phyloP scores from a whole-genome alignment of 2,113 vertebrate species.

The Microtus richardsoni region DNA sequence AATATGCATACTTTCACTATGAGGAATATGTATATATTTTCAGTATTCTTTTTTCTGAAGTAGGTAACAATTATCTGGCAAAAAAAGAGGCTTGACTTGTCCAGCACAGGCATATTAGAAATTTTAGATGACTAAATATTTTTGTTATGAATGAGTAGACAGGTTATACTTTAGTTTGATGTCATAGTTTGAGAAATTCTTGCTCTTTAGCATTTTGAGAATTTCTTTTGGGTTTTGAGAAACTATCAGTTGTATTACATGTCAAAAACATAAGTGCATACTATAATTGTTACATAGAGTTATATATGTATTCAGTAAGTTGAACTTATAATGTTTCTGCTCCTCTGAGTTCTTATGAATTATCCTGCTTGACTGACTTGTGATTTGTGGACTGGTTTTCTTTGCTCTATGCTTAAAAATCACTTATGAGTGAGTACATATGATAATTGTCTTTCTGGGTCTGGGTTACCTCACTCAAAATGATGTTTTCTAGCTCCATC shows the following conservation, averaged over 20 bases:
- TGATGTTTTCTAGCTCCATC: too few relatives aligned
- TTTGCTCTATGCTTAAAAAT: too few relatives aligned
- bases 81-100: neutral
- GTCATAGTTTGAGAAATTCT: neutral
- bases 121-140: neutral
- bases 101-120: neutral
- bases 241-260: neutral
- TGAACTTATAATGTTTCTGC: neutral
- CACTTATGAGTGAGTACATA: too few relatives aligned
- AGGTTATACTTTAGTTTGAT: neutral
- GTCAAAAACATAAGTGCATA: neutral
- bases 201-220: neutral
- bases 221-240: neutral
- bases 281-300: neutral
- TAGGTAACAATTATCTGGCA: neutral
- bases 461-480: too few relatives aligned
- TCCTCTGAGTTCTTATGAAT: neutral
- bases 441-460: too few relatives aligned
- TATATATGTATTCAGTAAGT: neutral
- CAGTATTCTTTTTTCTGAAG: neutral
- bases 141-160: neutral
- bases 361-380: neutral
- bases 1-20: neutral
- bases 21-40: neutral
- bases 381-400: too few relatives aligned